phyloP scores from a whole-genome alignment of 2,888 invertebrate genomes.

The Tribolium freemani region DNA sequence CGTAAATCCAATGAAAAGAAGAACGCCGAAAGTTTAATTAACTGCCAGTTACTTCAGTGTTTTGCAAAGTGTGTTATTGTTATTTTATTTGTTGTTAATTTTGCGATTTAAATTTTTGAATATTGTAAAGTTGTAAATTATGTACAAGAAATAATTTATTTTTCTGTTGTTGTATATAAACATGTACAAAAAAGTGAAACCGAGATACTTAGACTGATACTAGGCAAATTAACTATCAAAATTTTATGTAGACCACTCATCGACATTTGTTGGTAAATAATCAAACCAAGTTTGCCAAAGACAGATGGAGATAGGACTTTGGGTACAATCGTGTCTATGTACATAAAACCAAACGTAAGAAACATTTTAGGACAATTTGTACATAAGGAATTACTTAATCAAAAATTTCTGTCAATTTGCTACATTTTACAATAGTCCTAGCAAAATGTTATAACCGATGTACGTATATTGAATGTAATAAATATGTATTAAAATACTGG shows the following conservation, averaged over 20 bases:
- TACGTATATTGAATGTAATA: conserved; percentile 44
- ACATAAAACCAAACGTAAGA: conserved; percentile 27
- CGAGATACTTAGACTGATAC: conserved; percentile 60
- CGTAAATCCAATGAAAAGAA: conserved; percentile 14
- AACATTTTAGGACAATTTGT: conserved; percentile 59
- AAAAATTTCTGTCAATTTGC: conserved; percentile 51
- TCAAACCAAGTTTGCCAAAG: conserved; percentile 49
- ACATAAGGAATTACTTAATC: conserved; percentile 57
- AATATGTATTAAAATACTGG: conserved; percentile 59
- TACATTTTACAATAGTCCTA: conserved; percentile 44
- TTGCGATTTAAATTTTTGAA: conserved; percentile 46
- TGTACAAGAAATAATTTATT: conserved; percentile 56
- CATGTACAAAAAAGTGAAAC: conserved; percentile 49
- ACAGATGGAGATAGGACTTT: conserved; percentile 37
- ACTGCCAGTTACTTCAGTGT: conserved; percentile 57
- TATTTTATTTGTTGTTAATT: conserved; percentile 52
- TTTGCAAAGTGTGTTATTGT: conserved; percentile 50
- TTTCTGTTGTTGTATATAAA: conserved; percentile 46
- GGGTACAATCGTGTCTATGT: conserved; percentile 47
- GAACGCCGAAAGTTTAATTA: conserved; percentile 48
- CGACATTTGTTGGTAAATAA: conserved; percentile 38
- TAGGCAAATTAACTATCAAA: conserved; percentile 53
- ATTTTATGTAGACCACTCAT: conserved; percentile 43
- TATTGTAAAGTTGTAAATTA: conserved; percentile 57
- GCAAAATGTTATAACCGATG: conserved; percentile 39